Conservation (phyloP, 2,888 invertebrate species). For the Pterobdella sp. region DNA sequence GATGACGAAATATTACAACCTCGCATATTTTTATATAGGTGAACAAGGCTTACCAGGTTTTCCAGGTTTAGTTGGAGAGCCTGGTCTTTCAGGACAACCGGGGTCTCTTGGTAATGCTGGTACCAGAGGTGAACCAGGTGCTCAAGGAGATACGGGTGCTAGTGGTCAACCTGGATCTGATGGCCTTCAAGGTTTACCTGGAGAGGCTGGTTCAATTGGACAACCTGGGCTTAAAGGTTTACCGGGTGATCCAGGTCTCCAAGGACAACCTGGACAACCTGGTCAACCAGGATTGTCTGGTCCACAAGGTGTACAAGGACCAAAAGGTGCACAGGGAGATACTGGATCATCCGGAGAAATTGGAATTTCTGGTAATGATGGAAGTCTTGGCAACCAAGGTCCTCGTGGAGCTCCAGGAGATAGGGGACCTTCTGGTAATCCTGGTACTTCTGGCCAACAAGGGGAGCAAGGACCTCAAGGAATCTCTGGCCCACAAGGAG, state of each 20-base stretch:
- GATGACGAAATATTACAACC: too few relatives aligned
- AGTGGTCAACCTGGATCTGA: background rate
- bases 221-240: conserved; percentile 28
- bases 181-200: background rate
- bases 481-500: conserved; percentile 4
- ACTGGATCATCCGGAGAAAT: conserved; percentile 15
- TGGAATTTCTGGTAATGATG: background rate
- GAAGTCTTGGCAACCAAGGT: conserved; percentile 11
- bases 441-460: conserved; percentile 3
- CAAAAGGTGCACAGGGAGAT: conserved; percentile 27
- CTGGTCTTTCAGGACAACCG: conserved; percentile 33
- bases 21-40: background rate
- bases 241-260: conserved; percentile 18
- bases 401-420: conserved; percentile 1
- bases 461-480: background rate
- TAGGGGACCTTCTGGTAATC: background rate
- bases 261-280: conserved; percentile 15
- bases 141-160: conserved; percentile 16
- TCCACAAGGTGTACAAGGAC: background rate
- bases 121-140: conserved; percentile 20
- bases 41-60: conserved; percentile 32
- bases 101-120: conserved; percentile 32
- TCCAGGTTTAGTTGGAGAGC: conserved; percentile 33
- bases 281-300: conserved; percentile 59
- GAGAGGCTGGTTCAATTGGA: conserved; percentile 29